Evolutionary conservation across 2,888 invertebrate species (phyloP).

Genomic region (Brenthis daphne): DNA sequence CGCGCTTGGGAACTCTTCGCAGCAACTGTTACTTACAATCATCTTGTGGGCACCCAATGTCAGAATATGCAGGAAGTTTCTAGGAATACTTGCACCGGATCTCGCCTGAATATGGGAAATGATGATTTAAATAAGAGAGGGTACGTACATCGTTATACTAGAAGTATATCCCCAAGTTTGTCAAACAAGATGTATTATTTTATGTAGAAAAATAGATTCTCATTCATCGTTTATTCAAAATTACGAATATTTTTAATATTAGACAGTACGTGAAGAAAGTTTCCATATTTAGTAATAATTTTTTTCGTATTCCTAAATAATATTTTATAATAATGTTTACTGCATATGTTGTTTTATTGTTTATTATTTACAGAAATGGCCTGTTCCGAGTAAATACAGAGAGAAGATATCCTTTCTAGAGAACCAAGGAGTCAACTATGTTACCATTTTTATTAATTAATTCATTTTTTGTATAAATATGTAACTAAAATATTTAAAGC

Average conservation of each 20-base stretch:
- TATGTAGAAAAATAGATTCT: slow-evolving; percentile 4
- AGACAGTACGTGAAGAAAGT: neutral
- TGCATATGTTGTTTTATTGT: neutral
- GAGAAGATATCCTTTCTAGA: slow-evolving; percentile 51
- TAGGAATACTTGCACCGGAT: slow-evolving; percentile 55
- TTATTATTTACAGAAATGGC: slow-evolving; percentile 50
- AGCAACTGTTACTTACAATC: slow-evolving; percentile 56
- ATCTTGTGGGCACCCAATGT: slow-evolving; percentile 56
- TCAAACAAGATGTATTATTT: too few relatives aligned
- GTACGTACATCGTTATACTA: slow-evolving; percentile 44
- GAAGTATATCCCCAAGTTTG: too few relatives aligned
- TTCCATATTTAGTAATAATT: neutral
- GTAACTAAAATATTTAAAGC: slow-evolving; percentile 1
- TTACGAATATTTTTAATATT: neutral
- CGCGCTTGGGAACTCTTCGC: slow-evolving; percentile 64
- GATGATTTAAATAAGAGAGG: slow-evolving; percentile 54
- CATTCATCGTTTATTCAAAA: neutral
- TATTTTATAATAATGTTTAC: slow-evolving; percentile 1
- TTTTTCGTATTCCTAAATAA: neutral
- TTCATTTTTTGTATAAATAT: neutral
- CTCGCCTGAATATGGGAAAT: slow-evolving; percentile 55
- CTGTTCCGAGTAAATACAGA: slow-evolving; percentile 49
- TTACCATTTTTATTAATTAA: too few relatives aligned
- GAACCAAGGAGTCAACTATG: neutral
- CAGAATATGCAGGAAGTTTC: slow-evolving; percentile 50